Base-by-base conservation (phyloP, 2,113 vertebrate genomes). In the Lamprotornis superbus region DNA sequence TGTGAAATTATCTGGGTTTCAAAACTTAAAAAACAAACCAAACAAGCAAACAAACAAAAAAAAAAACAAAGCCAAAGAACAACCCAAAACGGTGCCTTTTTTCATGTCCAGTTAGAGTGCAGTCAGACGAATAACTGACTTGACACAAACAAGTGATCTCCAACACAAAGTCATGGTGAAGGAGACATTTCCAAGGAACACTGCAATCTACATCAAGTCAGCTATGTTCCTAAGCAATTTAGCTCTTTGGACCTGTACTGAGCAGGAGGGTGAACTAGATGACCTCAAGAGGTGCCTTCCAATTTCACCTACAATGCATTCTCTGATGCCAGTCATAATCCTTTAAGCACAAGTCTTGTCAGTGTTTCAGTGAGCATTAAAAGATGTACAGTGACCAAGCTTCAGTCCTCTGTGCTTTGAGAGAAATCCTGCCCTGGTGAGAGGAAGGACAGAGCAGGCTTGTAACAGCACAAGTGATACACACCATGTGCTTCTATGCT, bases 401-500 rank as follows among this genome's bases (percentile, higher is more conserved):
- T 61, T 47, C 49, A 50, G 35, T 42, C 8, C 27, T 55, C 65
- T 71, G 1, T 55, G 61, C 39, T 78, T 22, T 63, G 70, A 50
- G 18, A 87, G 24, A 59, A 61, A 85, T 12, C 28, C 39, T 39
- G 24, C 30, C 39, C 61, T 15, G 22, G 10, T 5, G 4, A 79
- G 33, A 70, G 40, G 53, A 60, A 83, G 33, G 57, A 33, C 15
- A 5, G 11, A 39, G 31, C 1, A 71, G 21, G 40, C 30, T 56
- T 59, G 9, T 40, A 44, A 39, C 64, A 15, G 10, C 50, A 19
- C 0, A 69, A 77, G 25, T 12, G 15, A 9, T 1, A 5, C 0
- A 2, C 37, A 23, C 24, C 37, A 4, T 0, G 6, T 31, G 55
- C 52, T 70, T 49, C 53, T 30, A 2, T 4, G 15, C 56, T 83